Evolutionary conservation across 1,140 invertebrate genomes (phyloP), one percentile per base, ranked within the genome.

Genomic region (Cryptotermes secundus): DNA sequence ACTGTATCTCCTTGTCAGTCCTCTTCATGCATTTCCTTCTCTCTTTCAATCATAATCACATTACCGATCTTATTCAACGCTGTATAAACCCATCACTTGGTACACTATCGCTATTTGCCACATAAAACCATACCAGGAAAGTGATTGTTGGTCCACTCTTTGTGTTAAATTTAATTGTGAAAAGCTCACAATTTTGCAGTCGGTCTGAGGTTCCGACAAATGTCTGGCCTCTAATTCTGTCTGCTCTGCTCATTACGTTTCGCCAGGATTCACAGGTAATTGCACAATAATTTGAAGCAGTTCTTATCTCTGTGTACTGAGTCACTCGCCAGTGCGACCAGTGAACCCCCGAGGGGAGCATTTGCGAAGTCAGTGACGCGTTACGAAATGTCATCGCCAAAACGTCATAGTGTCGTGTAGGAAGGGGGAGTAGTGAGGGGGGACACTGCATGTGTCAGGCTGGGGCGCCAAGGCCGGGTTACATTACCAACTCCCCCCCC

Each of bases 321-420:
- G 53, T 59, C 19, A 59, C 59, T 72, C 59, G n/a, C 59, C 59
- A n/a, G 59, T 31, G 9, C 19, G 59, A 49, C 59, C 24, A 72
- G 26, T 31, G 59, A 31, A 72, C n/a, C 7, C 59, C 31, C 59
- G 6, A 31, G 59, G 59, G 59, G 59, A 12, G 31, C 59, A 72
- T 72, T 72, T 72, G 59, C 45, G 26, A 72, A 72, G 26, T 72
- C 59, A n/a, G 59, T 72, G 59, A 72, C 26, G 59, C 59, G 59
- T 72, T 31, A 31, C 26, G 59, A 72, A 31, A 72, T 26, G 59
- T 72, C 59, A 72, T 72, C 59, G 6, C 59, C 59, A 72, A 72
- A 72, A 72, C 59, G 59, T 72, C 59, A 72, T 31, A 72, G 26
- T 72, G 26, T 72, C 59, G 26, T 14, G 19, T 22, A 22, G 45